A percentile compares a stretch with the other conserved stretches of the same genome.
Evolutionary conservation across 1,140 invertebrate genomes (phyloP).

Genomic region (Drosophila leontia): DNA sequence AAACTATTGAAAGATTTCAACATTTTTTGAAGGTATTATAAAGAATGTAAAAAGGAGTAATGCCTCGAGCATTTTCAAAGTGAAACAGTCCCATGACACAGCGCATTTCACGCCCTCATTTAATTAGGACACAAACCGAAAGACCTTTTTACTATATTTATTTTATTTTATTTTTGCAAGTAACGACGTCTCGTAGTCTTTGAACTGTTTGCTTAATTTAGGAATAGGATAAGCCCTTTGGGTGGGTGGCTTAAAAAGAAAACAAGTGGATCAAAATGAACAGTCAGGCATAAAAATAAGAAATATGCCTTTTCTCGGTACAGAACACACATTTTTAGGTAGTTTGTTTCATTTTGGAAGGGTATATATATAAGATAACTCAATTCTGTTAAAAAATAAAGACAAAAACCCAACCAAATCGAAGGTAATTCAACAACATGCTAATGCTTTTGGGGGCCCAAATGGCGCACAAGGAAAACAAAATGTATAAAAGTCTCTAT

Average conservation of each 20-base stretch:
- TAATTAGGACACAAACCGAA: slow-evolving; percentile 64
- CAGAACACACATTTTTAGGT: not conserved
- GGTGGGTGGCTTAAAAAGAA: slow-evolving; percentile 70
- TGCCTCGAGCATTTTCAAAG: not conserved
- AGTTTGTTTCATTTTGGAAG: not conserved
- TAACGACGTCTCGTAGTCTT: slow-evolving; percentile 31
- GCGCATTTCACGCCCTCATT: slow-evolving; percentile 61
- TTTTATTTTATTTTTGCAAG: slow-evolving; percentile 52
- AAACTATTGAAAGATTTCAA: not conserved
- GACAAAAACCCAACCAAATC: slow-evolving; percentile 38
- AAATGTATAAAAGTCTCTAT: slow-evolving; percentile 43
- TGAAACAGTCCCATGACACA: slow-evolving; percentile 48
- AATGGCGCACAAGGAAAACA: slow-evolving; percentile 50
- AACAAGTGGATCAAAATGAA: slow-evolving; percentile 27
- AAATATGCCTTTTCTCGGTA: not conserved
- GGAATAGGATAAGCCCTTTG: slow-evolving; percentile 10
- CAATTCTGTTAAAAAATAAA: slow-evolving; percentile 56
- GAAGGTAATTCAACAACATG: slow-evolving; percentile 58
- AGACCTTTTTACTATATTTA: slow-evolving; percentile 10
- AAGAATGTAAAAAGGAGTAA: not conserved
- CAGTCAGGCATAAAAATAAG: not conserved
- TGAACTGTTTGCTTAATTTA: slow-evolving; percentile 64
- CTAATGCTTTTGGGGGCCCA: slow-evolving; percentile 69
- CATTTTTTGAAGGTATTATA: not conserved
- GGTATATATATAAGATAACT: slow-evolving; percentile 61